Base-by-base conservation (phyloP, 2,888 invertebrate species). In the Thera britannica region DNA sequence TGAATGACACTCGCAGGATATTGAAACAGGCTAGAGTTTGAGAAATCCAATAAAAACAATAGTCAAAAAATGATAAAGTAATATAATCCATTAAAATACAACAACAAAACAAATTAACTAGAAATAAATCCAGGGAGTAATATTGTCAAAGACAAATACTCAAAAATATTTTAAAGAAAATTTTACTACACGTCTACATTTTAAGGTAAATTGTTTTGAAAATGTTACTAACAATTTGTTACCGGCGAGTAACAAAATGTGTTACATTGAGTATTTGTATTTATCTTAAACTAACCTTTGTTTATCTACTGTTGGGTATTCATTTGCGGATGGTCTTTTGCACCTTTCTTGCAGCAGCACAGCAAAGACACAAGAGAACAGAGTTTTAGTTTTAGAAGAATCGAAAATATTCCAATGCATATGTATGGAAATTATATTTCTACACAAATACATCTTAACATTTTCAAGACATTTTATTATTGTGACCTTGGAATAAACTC, bases 31-130 rank as follows among this genome's bases (percentile, higher is more conserved):
- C 79, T 76, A 75, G 71, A 81, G 84, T 85, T 79, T 79, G 81
- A 84, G 60, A 66, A 75, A 85, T 83, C 82, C 82, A 86, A 89
- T 83, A 83, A 82, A 87, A 88, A 88, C 83, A 88, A 90, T 83
- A 81, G 80, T 88, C 82, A 85, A 90, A 86, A 89, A 89, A 84
- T 87, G 83, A 87, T 87, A 85, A 84, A 85, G 84, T 74, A 72
- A 88, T 89, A 90, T 92, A 90, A 90, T 90, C 90, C 88, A 91
- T 90, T 90, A 89, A 89, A 90, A 90, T 92, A 89, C 87, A 92
- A 92, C 89, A 93, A 93, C 90, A 92, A 90, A 90, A 93, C 90
- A 88, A 90, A 87, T 88, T 88, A 83, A 82, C 86, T 85, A 86
- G 82, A 73, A 73, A 75, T 79, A 81, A 80, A 77, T 83, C 83